Conservation (phyloP, 1,140 invertebrate genomes). For the Neodiprion fabricii region DNA sequence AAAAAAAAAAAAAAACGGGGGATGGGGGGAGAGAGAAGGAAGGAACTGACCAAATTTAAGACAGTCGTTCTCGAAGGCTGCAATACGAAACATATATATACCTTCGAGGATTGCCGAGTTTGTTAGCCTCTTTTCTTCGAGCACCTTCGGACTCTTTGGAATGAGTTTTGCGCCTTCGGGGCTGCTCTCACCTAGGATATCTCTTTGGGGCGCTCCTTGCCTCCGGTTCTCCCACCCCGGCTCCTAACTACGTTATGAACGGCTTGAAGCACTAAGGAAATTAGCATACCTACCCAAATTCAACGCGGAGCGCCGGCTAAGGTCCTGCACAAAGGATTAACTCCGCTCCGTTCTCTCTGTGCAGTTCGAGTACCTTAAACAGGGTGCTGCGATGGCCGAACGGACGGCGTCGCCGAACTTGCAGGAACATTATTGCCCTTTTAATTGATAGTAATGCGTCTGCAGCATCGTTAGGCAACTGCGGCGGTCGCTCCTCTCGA, state of each 20-base stretch:
- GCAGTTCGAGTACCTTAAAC: neutral
- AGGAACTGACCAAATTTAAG: no score
- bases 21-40: neutral
- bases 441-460: constrained; percentile 41
- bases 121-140: neutral
- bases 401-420: constrained; percentile 5
- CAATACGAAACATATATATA: neutral
- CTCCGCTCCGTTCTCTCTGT: constrained; percentile 1
- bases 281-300: constrained; percentile 26
- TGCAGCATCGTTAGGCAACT: constrained; percentile 19
- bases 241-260: constrained; percentile 28
- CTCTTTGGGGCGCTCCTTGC: neutral
- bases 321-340: constrained; percentile 32
- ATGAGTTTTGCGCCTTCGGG: neutral
- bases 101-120: neutral
- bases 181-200: neutral
- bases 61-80: neutral
- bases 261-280: constrained; percentile 28
- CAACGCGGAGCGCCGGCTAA: constrained; percentile 2
- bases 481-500: neutral
- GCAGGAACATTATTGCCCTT: constrained; percentile 19
- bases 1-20: neutral
- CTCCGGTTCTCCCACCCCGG: neutral
- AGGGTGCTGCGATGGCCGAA: neutral
- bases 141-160: neutral